A percentile compares a stretch with the other conserved stretches of the same genome.
Evolutionary conservation across 2,113 vertebrate species (phyloP).

Genomic region (Phyllostomus discolor): DNA sequence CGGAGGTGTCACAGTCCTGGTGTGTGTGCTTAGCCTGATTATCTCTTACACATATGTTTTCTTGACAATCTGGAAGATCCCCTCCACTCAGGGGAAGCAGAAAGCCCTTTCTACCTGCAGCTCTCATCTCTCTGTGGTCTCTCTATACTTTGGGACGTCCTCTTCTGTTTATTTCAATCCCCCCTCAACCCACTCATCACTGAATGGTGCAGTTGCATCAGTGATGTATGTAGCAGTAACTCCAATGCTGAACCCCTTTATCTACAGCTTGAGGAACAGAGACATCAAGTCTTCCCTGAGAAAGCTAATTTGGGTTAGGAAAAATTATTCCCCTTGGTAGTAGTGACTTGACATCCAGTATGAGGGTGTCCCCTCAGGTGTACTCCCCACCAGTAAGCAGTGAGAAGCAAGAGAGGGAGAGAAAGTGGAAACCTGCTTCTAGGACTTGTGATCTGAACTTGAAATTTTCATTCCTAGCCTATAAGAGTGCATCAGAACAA

Average conservation of each 20-base stretch:
- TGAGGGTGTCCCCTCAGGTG: background rate
- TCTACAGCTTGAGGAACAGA: slow-evolving; percentile 53
- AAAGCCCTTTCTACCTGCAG: slow-evolving; percentile 60
- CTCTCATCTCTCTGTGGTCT: slow-evolving; percentile 52
- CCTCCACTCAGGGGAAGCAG: slow-evolving; percentile 31
- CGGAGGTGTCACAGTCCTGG: background rate
- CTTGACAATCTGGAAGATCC: slow-evolving; percentile 32
- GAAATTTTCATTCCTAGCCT: background rate
- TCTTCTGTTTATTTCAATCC: slow-evolving; percentile 46
- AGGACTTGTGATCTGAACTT: background rate
- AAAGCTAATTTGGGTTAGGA: slow-evolving; percentile 32
- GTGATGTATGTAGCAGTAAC: slow-evolving; percentile 45
- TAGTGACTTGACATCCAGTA: background rate
- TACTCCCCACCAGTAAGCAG: background rate
- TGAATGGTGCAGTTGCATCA: slow-evolving; percentile 3
- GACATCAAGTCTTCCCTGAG: slow-evolving; percentile 31
- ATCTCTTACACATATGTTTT: slow-evolving; percentile 25
- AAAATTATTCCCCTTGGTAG: background rate
- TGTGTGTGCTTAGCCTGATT: background rate
- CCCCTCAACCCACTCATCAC: background rate
- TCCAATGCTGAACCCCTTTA: slow-evolving; percentile 50
- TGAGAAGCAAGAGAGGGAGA: background rate
- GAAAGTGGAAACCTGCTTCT: background rate
- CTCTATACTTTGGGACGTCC: slow-evolving; percentile 44
- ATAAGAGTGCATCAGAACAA: background rate